These are phyloP conservation scores for Ceramica pisi DNA, from an alignment of 2,888 invertebrate species.

Conservation along the genomic window DNA sequence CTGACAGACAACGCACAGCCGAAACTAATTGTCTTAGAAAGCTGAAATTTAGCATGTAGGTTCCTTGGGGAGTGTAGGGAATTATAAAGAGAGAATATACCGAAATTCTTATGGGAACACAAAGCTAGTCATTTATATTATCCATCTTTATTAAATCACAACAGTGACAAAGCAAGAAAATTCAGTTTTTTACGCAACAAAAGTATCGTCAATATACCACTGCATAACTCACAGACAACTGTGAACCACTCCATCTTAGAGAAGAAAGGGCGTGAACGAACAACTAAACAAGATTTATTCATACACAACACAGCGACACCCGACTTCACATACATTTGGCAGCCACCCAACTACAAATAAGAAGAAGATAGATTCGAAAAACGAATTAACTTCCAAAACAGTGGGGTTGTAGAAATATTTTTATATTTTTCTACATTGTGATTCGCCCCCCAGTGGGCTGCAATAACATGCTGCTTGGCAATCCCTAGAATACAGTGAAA, in stretches of 20 bases:
- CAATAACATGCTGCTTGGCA: conserved; percentile 82
- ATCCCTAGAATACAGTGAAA: conserved; percentile 75
- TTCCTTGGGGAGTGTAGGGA: no score
- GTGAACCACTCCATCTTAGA: conserved; percentile 46
- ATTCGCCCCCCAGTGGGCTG: conserved; percentile 69
- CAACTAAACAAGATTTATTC: conserved; percentile 61
- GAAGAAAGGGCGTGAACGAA: conserved; percentile 54
- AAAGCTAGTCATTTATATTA: no score
- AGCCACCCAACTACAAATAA: conserved; percentile 71
- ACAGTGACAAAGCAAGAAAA: neutral
- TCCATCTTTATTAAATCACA: neutral
- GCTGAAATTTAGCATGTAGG: no score
- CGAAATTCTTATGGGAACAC: no score
- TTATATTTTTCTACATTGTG: conserved; percentile 75
- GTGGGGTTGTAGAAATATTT: conserved; percentile 73
- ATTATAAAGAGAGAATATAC: no score
- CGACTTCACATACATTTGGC: conserved; percentile 67
- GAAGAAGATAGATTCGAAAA: conserved; percentile 77
- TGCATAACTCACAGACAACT: conserved; percentile 37
- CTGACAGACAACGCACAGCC: no score
- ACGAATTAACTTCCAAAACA: conserved; percentile 71
- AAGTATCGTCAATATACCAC: conserved; percentile 41
- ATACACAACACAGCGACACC: conserved; percentile 44
- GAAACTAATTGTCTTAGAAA: no score
- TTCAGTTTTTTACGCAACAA: neutral